phyloP scores from a whole-genome alignment of 2,113 vertebrate genomes.

The Caretta caretta region DNA sequence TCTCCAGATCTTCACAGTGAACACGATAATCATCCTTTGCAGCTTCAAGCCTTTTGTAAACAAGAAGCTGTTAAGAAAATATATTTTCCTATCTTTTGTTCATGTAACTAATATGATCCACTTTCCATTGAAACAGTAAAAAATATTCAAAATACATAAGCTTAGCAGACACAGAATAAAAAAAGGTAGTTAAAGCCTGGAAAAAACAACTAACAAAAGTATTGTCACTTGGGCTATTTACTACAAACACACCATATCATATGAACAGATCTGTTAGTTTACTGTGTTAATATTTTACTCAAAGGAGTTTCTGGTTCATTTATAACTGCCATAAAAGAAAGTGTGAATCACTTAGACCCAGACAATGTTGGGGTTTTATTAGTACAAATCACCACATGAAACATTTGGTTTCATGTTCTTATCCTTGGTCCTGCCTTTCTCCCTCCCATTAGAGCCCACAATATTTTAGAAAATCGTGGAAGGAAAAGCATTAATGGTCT shows the following conservation, averaged over 20 bases:
- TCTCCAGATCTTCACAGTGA: slow-evolving; percentile 97
- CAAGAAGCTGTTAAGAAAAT: slow-evolving; percentile 14
- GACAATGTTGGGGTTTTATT: not conserved
- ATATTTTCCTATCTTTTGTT: not conserved
- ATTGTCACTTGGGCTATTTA: not conserved
- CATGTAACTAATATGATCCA: not conserved
- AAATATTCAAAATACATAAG: not conserved
- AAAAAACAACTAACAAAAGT: not conserved
- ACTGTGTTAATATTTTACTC: not conserved
- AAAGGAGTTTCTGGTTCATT: not conserved
- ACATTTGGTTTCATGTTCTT: not conserved
- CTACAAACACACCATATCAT: not conserved
- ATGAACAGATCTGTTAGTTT: not conserved
- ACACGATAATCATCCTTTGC: slow-evolving; percentile 98
- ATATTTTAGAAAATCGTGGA: not conserved
- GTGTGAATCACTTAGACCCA: not conserved
- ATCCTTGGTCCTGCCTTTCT: not conserved
- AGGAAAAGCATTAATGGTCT: not conserved
- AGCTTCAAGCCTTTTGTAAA: slow-evolving; percentile 89
- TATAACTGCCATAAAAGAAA: not conserved
- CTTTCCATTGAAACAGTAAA: not conserved
- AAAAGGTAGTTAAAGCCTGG: not conserved
- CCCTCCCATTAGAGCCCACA: not conserved
- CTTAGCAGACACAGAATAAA: not conserved
- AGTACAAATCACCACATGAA: not conserved